These are phyloP conservation scores for Archivesica marissinica DNA, from an alignment of 1,140 invertebrate genomes.

Conservation along the genomic window DNA sequence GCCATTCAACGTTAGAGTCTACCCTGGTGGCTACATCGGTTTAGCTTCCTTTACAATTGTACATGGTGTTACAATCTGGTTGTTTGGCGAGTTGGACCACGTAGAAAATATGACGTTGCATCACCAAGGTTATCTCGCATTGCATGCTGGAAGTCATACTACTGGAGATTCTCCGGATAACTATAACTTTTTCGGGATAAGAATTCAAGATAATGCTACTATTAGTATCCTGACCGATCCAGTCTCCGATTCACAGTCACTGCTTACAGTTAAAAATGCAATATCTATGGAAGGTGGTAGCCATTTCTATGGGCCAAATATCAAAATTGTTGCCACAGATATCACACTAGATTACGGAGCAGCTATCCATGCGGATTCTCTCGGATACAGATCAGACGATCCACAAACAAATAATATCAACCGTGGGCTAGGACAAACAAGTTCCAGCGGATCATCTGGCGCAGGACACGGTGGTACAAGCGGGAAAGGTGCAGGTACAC, in stretches of 20 bases:
- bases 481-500: constrained; percentile 71
- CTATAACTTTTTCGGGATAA: constrained; percentile 66
- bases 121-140: constrained; percentile 71
- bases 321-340: constrained; percentile 69
- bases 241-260: constrained; percentile 59
- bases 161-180: constrained; percentile 49
- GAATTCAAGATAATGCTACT: constrained; percentile 75
- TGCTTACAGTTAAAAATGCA: constrained; percentile 56
- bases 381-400: constrained; percentile 70
- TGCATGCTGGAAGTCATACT: constrained; percentile 69
- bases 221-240: constrained; percentile 68
- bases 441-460: constrained; percentile 71
- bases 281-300: constrained; percentile 76
- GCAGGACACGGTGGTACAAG: constrained; percentile 76
- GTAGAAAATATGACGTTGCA: constrained; percentile 75
- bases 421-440: constrained; percentile 68
- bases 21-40: constrained; percentile 70
- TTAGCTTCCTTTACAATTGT: constrained; percentile 73
- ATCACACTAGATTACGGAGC: constrained; percentile 77
- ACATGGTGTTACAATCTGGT: constrained; percentile 75
- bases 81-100: constrained; percentile 72
- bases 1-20: constrained; percentile 75
- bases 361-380: constrained; percentile 70
- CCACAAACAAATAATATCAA: constrained; percentile 55
- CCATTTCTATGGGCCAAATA: constrained; percentile 71